These are phyloP conservation scores for Agonopterix subpropinquella DNA, from an alignment of 2,888 invertebrate species.

Conservation along the genomic window DNA sequence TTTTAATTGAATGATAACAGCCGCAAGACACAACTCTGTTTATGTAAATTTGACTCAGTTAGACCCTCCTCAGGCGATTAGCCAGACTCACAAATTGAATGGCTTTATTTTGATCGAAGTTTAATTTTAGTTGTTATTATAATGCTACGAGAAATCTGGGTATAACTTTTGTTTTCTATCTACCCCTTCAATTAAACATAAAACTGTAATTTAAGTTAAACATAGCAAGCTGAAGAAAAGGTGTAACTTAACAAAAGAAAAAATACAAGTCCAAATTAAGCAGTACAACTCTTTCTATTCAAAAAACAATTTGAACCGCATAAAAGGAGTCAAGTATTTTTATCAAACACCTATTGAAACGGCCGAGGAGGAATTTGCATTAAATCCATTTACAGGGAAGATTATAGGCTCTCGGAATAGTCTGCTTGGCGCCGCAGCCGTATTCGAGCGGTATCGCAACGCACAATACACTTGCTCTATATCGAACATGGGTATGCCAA, in stretches of 20 bases:
- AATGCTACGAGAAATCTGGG: not conserved
- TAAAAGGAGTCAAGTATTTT: constrained; percentile 48
- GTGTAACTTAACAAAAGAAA: not conserved
- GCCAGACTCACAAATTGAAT: constrained; percentile 32
- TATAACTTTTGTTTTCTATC: too few relatives aligned
- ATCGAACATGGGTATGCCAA: too few relatives aligned
- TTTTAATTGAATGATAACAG: constrained; percentile 72
- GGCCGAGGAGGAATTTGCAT: constrained; percentile 55
- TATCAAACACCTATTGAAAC: constrained; percentile 49
- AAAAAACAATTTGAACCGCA: constrained; percentile 45
- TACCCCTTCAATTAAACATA: too few relatives aligned
- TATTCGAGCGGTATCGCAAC: constrained; percentile 40
- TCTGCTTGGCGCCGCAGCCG: constrained; percentile 35
- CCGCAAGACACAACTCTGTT: constrained; percentile 64
- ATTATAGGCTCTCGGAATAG: constrained; percentile 55
- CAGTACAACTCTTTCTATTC: constrained; percentile 2
- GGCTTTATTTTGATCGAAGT: constrained; percentile 39
- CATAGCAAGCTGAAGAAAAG: too few relatives aligned
- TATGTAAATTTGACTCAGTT: constrained; percentile 68
- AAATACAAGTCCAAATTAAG: not conserved
- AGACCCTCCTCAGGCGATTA: constrained; percentile 55
- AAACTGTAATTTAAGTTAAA: too few relatives aligned
- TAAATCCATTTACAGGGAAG: constrained; percentile 62
- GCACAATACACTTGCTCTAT: constrained; percentile 43
- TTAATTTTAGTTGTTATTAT: constrained; percentile 27